Evolutionary conservation across 2,888 invertebrate genomes (phyloP), one percentile per base, ranked within the genome.

Genomic region (Apomyelois bistriatella): DNA sequence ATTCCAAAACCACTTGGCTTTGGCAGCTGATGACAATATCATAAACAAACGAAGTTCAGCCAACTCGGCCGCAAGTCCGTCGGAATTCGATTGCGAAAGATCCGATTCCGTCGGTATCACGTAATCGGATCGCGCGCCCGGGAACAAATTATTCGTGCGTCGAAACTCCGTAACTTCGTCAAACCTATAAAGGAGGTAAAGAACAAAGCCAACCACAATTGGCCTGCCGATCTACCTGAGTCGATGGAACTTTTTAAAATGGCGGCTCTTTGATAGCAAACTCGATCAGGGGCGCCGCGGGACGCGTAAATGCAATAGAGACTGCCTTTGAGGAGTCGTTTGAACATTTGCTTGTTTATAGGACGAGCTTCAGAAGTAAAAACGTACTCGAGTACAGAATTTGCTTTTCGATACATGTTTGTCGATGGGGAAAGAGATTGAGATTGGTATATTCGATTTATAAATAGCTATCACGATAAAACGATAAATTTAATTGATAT

Each of bases 141-240:
- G 83, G 85, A 85, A 85, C 87, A 85, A 89, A 88, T 88, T 86
- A 87, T 85, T 80, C 85, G 76, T 76, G 76, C 78, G 77, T 79
- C 82, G 83, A 85, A 89, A 89, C 86, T 88, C 79, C 59, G 66
- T 87, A 89, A 89, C 88, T 89, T 85, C 85, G 75, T 89, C 82
- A 86, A 83, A 82, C 83, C 82, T 77, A 81, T 84, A 84, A 83
- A 83, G 79, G 81, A 81, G 82, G 79, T 76, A 79, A 72, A 76
- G 87, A 89, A 89, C 89, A 89, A 88, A 88, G 87, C 79, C 81
- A 69, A 83, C 89, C 89, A 85, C 89, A 89, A 87, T 88, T 86
- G 86, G 82, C 74, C 74, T 64, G 71, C 69, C 76, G 71, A 70
- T 66, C 74, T 85, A 85, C 85, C 85, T 85, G 83, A 74, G 75